Conservation (phyloP, 1,140 invertebrate species). For the Eupristina koningsbergeri region DNA sequence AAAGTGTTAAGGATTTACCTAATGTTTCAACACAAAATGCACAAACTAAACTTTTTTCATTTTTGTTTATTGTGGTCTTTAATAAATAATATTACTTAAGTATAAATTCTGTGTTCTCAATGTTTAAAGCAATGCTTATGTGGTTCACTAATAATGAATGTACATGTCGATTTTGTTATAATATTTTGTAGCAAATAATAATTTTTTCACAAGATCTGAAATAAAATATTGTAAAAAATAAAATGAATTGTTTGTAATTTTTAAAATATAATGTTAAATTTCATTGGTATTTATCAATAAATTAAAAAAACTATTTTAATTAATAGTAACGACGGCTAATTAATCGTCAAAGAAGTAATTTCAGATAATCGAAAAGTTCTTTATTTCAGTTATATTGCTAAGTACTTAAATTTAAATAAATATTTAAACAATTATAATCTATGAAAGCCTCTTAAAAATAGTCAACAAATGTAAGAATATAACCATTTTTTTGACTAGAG, state of each 20-base stretch:
- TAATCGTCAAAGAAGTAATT: neutral
- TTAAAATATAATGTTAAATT: no score
- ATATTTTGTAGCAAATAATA: no score
- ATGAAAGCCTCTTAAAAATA: neutral
- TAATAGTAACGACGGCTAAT: neutral
- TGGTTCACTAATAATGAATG: no score
- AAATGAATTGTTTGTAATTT: no score
- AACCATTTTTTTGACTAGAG: neutral
- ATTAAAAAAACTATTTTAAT: no score
- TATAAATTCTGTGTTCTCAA: neutral
- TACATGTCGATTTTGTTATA: no score
- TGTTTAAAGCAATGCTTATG: neutral
- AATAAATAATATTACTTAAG: neutral
- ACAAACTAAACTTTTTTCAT: slow-evolving; percentile 3
- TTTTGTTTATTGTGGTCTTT: neutral
- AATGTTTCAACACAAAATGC: neutral
- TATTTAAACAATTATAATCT: neutral
- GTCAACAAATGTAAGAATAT: neutral
- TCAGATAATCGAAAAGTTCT: neutral
- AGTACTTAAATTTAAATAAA: neutral
- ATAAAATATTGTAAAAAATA: no score
- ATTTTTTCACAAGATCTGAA: no score
- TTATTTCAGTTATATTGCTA: neutral
- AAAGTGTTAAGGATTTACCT: slow-evolving; percentile 12
- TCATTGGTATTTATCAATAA: no score